These are phyloP conservation scores for Cyprinodon diabolis DNA, from an alignment of 2,797 vertebrate genomes.

Conservation along the genomic window DNA sequence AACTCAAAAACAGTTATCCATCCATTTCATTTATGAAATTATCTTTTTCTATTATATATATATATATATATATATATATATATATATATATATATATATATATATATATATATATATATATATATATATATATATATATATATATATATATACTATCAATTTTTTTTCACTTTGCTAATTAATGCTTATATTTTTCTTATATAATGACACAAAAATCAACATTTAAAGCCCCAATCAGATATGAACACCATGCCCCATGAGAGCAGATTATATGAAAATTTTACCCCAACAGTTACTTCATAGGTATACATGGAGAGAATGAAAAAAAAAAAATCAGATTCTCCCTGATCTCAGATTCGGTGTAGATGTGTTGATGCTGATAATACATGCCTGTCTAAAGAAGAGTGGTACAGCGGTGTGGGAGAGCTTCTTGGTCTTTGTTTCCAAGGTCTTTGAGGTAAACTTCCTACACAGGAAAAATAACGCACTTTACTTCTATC, in stretches of 20 bases:
- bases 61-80: too few species aligned
- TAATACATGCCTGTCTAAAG: slow-evolving; percentile 70
- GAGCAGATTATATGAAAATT: neutral
- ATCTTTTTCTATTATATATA: too few species aligned
- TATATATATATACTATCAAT: too few species aligned
- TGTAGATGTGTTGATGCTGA: slow-evolving; percentile 5
- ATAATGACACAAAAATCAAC: neutral
- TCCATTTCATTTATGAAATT: too few species aligned
- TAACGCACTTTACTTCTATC: neutral
- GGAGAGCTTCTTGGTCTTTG: slow-evolving; percentile 76
- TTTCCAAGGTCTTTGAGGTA: slow-evolving; percentile 77
- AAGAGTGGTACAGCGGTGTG: slow-evolving; percentile 66
- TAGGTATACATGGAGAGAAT: neutral
- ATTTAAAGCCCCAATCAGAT: neutral
- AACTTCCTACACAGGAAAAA: slow-evolving; percentile 69
- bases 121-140: too few species aligned
- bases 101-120: too few species aligned
- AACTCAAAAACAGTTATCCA: too few species aligned
- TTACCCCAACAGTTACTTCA: neutral
- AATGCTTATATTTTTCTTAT: too few species aligned
- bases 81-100: too few species aligned
- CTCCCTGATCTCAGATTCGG: neutral
- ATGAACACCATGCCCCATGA: neutral
- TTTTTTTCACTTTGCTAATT: too few species aligned
- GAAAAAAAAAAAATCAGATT: neutral